Evolutionary conservation across 35 echinoderm and acorn worm genomes (phyloP).

Genomic region (Ophiothrix spiculata): DNA sequence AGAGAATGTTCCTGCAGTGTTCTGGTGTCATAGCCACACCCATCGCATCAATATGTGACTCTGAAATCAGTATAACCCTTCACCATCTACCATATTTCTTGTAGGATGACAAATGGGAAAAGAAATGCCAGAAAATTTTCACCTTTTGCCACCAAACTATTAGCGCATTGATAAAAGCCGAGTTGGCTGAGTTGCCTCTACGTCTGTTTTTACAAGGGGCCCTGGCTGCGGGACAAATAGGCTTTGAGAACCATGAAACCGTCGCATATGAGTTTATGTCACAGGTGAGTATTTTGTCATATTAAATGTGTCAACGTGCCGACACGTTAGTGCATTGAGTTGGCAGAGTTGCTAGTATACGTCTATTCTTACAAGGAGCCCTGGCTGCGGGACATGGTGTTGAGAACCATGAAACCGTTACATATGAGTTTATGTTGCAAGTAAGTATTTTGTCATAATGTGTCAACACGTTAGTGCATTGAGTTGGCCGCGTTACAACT

Average conservation of each 20-base stretch:
- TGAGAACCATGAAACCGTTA: slow-evolving; percentile 94
- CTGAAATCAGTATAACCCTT: no score
- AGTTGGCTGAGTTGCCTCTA: slow-evolving; percentile 83
- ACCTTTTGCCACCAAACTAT: slow-evolving; percentile 93
- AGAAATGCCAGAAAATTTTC: slow-evolving; percentile 98
- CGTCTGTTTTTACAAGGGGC: slow-evolving; percentile 93
- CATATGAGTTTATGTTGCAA: slow-evolving; percentile 99
- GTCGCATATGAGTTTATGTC: slow-evolving; percentile 99
- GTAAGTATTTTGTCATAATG: no score
- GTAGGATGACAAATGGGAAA: slow-evolving; percentile 99
- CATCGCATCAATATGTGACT: no score
- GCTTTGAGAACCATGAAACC: slow-evolving; percentile 93
- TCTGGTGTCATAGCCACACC: no score
- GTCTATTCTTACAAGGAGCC: slow-evolving; percentile 92
- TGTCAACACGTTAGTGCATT: no score
- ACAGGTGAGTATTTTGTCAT: slow-evolving; percentile 83
- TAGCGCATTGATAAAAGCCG: slow-evolving; percentile 88
- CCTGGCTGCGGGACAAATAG: slow-evolving; percentile 84
- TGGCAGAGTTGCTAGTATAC: slow-evolving; percentile 78
- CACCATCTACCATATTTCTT: not conserved
- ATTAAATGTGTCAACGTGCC: no score
- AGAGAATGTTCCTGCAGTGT: no score
- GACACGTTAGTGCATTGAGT: no score
- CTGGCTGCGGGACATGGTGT: slow-evolving; percentile 86
- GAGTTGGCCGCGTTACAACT: slow-evolving; percentile 85